These are phyloP conservation scores for Tupiocoris notatus DNA, from an alignment of 2,888 invertebrate genomes.

Conservation along the genomic window DNA sequence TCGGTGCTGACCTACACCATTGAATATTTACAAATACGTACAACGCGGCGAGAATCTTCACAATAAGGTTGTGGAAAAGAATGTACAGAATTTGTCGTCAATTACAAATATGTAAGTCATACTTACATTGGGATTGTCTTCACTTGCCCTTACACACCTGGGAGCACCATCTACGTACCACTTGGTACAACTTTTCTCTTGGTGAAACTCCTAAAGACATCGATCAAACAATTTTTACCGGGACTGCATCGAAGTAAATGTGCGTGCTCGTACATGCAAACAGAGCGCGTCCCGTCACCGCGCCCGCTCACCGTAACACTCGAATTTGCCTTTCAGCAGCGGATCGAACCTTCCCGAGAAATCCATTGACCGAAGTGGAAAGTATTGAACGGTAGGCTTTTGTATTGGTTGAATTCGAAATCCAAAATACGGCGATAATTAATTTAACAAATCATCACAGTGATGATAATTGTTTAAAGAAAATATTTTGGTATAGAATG, in stretches of 20 bases:
- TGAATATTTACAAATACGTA: not conserved
- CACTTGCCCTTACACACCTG: constrained; percentile 30
- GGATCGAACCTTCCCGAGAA: not conserved
- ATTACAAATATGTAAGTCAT: not conserved
- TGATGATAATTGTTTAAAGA: no score
- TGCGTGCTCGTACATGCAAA: not conserved
- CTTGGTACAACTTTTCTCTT: constrained; percentile 39
- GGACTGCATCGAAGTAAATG: not conserved
- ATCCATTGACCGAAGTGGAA: not conserved
- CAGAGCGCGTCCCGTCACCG: no score
- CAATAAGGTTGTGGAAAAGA: not conserved
- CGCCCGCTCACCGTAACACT: not conserved
- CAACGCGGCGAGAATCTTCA: not conserved
- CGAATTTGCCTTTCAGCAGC: not conserved
- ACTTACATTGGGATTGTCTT: constrained; percentile 39
- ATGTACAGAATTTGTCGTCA: no score
- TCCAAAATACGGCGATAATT: no score
- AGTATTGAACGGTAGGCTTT: no score
- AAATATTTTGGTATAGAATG: no score
- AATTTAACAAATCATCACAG: no score
- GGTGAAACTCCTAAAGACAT: constrained; percentile 29
- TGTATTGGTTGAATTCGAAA: no score
- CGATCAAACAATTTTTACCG: constrained; percentile 15
- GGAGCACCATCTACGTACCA: constrained; percentile 40
- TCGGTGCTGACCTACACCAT: not conserved